Evolutionary conservation across 1,140 invertebrate genomes (phyloP).

Genomic region (Formica exsecta): DNA sequence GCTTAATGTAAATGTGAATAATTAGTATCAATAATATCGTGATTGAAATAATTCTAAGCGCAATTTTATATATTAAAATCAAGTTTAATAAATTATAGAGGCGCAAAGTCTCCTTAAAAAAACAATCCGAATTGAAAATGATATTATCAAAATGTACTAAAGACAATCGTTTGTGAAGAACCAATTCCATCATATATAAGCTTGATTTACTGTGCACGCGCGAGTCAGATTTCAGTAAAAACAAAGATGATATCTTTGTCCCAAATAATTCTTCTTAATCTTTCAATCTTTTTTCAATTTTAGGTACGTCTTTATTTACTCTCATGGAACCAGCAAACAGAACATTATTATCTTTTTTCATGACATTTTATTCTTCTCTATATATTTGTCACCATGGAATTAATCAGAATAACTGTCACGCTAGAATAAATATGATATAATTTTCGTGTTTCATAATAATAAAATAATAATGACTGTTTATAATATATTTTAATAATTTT

Average conservation of each 20-base stretch:
- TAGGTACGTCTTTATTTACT: constrained; percentile 5
- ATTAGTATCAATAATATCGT: neutral
- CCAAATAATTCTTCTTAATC: constrained; percentile 44
- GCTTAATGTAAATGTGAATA: neutral
- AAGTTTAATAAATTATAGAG: constrained; percentile 11
- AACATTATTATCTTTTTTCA: neutral
- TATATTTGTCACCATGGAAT: neutral
- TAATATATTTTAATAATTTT: neutral
- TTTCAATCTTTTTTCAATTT: constrained; percentile 41
- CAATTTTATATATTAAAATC: neutral
- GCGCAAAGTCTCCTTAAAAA: too few species aligned
- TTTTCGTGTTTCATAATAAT: neutral
- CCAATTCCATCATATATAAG: constrained; percentile 1
- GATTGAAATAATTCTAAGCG: neutral
- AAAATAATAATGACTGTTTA: neutral
- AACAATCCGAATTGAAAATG: neutral
- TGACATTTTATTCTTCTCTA: constrained; percentile 1
- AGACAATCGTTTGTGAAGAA: constrained; percentile 3
- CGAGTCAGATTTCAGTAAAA: neutral
- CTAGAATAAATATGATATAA: neutral
- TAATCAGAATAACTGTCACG: neutral
- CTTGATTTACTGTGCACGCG: neutral
- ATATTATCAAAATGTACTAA: neutral
- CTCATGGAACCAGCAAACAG: neutral
- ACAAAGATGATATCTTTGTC: constrained; percentile 6